phyloP scores from a whole-genome alignment of 2,113 vertebrate genomes.

The Mormoops blainvillei region DNA sequence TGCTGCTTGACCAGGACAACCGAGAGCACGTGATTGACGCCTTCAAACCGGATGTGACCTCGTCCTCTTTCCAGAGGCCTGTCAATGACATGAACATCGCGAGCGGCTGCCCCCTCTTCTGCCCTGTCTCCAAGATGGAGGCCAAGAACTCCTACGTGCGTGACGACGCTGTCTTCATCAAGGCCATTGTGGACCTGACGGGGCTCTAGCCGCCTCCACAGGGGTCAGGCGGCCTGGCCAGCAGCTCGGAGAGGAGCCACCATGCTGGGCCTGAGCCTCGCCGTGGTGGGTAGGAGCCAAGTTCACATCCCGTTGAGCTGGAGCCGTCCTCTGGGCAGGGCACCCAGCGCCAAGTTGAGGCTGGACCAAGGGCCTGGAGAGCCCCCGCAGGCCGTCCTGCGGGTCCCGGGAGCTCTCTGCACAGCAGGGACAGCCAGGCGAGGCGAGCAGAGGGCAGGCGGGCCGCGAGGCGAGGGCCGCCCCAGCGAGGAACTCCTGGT shows the following conservation, averaged over 20 bases:
- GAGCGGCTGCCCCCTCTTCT: constrained; percentile 97
- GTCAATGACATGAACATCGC: constrained; percentile 96
- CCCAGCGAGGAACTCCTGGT: not conserved
- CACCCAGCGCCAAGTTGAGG: rapidly evolving
- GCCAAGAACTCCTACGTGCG: constrained; percentile 91
- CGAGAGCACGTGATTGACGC: constrained; percentile 95
- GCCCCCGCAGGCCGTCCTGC: rapidly evolving
- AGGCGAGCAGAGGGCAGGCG: not conserved
- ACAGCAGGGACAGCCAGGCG: rapidly evolving
- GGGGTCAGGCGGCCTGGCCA: not conserved
- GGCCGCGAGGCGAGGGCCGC: not conserved
- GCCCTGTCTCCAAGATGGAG: constrained; percentile 90
- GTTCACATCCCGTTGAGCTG: not conserved
- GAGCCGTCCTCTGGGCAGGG: not conserved
- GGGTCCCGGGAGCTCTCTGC: not conserved
- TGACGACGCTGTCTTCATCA: constrained; percentile 95
- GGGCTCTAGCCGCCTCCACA: constrained; percentile 78
- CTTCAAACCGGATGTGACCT: constrained; percentile 91
- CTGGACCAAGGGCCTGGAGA: not conserved
- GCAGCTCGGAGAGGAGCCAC: not conserved
- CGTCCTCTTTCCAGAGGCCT: constrained; percentile 94
- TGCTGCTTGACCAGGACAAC: constrained; percentile 97
- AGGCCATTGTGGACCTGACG: constrained; percentile 95
- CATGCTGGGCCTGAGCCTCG: not conserved
- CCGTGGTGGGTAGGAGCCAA: not conserved